Evolutionary conservation across 2,888 invertebrate species (phyloP), one percentile per base, ranked within the genome.

Genomic region (Epistrophella euchroma): DNA sequence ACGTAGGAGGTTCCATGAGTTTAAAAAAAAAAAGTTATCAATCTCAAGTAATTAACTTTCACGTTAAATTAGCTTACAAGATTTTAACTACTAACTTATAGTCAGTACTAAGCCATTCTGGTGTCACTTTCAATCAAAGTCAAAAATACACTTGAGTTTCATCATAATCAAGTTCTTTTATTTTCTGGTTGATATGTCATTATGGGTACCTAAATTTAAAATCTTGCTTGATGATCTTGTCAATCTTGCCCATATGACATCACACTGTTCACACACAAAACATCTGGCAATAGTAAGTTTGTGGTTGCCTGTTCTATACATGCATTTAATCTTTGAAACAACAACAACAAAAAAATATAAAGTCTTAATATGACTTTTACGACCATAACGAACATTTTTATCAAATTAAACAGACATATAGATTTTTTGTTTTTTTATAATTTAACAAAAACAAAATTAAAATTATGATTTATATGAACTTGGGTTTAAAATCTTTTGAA

Each of bases 21-120:
- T 2, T 6, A 13, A 43, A 6, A 11, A 13, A 43, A 43, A 15
- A 3, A 22, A 50, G 5, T 66, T 66, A 66, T 50, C 66, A 66
- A 66, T 66, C 15, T 50, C 2, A 6, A 19, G 35, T 37, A 50
- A 66, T 66, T 66, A 66, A 66, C 47, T 66, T 66, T 66, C 32
- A 50, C 66, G 50, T 66, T 19, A 35, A 66, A 66, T 66, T 66
- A 66, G 66, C 47, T 66, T 32, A 66, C 47, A 66, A 47, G 47
- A 47, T 66, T 32, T 66, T 35, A 19, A 37, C 6, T 32, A 50
- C 19, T 22, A 15, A 22, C 22, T 50, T 2, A n/a, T n/a, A 19
- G 6, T 22, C 9, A 50, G 43, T n/a, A n/a, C n/a, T n/a, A 7
- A 50, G 10, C 2, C 9, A 1, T 50, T 47, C 25, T 47, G 35